Evolutionary conservation across 2,797 vertebrate species (phyloP).

Genomic region (Avahi laniger): DNA sequence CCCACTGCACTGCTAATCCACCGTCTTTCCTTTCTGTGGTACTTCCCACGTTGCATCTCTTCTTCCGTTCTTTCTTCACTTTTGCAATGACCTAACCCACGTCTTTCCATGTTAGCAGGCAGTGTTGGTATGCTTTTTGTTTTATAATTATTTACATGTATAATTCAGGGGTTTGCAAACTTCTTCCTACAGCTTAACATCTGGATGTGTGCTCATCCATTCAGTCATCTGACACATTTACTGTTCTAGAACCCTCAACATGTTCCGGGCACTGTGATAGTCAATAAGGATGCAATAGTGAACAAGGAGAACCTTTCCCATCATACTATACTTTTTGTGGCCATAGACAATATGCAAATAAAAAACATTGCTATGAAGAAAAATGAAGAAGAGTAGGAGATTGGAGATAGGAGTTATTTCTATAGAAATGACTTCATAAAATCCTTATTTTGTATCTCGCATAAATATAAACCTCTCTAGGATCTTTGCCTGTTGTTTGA

Average conservation of each 20-base stretch:
- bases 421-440: slow-evolving; percentile 22
- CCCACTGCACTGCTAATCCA: background rate
- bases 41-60: background rate
- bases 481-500: background rate
- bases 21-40: background rate
- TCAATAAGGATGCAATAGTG: background rate
- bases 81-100: background rate
- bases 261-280: background rate
- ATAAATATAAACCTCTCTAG: background rate
- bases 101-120: background rate
- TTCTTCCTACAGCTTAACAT: background rate
- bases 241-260: background rate
- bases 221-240: background rate
- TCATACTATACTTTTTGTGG: background rate
- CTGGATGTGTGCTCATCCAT: background rate
- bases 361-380: background rate
- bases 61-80: background rate
- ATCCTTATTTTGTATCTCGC: background rate
- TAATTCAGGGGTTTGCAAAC: background rate
- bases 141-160: background rate
- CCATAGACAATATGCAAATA: background rate
- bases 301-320: background rate
- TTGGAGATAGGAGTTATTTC: background rate
- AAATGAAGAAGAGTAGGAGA: background rate
- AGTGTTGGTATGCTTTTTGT: background rate